Conservation (phyloP, 2,888 invertebrate genomes). For the Trisateles emortualis region DNA sequence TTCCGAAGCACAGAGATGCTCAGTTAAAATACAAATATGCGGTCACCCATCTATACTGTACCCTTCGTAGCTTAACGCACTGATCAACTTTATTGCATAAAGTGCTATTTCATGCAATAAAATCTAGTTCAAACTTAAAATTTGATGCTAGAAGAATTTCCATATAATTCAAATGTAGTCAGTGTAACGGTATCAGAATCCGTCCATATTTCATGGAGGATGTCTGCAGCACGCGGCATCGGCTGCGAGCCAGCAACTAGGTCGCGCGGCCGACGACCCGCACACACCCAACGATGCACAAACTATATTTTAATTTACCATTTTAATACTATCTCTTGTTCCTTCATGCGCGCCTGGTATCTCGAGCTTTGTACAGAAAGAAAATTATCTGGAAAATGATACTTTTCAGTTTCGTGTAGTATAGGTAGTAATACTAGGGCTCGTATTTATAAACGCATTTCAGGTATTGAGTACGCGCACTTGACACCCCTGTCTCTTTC, state of each 20-base stretch:
- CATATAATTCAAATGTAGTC: conserved; percentile 39
- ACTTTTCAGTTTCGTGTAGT: too few species aligned
- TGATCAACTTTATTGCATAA: too few species aligned
- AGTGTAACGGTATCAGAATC: conserved; percentile 40
- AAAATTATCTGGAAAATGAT: not conserved
- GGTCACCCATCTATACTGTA: too few species aligned
- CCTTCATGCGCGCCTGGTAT: conserved; percentile 24
- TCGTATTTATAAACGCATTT: too few species aligned
- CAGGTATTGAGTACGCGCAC: too few species aligned
- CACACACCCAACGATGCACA: conserved; percentile 39
- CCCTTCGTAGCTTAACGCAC: too few species aligned
- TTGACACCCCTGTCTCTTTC: too few species aligned
- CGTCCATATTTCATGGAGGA: conserved; percentile 46
- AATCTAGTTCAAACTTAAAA: conserved; percentile 6
- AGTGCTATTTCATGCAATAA: too few species aligned
- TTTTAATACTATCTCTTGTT: conserved; percentile 31
- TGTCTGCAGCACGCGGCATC: conserved; percentile 46
- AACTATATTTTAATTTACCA: conserved; percentile 45
- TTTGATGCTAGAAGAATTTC: conserved; percentile 8
- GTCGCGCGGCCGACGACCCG: conserved; percentile 58
- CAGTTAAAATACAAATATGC: too few species aligned
- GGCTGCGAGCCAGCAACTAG: conserved; percentile 41
- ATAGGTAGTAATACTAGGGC: too few species aligned
- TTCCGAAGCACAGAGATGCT: too few species aligned
- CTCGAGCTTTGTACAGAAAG: conserved; percentile 12